Percentiles rank a stretch among this genome's conserved stretches.
Conservation (phyloP, 2,797 vertebrate species). For the Sebastes trivittatus region DNA sequence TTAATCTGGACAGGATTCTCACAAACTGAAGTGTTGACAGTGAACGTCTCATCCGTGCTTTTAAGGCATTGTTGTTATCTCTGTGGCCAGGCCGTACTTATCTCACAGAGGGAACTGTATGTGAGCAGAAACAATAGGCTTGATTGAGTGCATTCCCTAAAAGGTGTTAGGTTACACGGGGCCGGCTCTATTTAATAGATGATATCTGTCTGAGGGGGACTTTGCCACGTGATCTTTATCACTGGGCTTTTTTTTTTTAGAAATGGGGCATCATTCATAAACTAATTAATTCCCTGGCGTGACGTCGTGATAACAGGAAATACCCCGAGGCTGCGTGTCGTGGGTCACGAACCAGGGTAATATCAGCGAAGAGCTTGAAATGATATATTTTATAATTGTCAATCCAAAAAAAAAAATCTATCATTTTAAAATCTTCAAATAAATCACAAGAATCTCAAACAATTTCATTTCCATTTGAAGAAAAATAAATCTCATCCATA, state of each 20-base stretch:
- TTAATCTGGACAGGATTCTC: conserved; percentile 67
- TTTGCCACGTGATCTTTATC: conserved; percentile 74
- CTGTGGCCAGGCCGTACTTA: conserved; percentile 76
- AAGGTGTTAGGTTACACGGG: conserved; percentile 81
- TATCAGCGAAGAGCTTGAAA: not conserved
- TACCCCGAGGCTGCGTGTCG: not conserved
- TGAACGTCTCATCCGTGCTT: conserved; percentile 77
- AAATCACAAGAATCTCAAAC: not conserved
- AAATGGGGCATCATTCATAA: conserved; percentile 69
- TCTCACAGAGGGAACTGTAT: conserved; percentile 85
- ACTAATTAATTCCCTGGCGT: conserved; percentile 57
- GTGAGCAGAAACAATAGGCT: conserved; percentile 84
- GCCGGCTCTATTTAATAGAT: conserved; percentile 78
- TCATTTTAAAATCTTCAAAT: not conserved
- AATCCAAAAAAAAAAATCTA: no score
- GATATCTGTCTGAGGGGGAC: conserved; percentile 69
- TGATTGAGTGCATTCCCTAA: conserved; percentile 86
- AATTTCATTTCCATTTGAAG: conserved; percentile 51
- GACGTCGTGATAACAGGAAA: conserved; percentile 58
- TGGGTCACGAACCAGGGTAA: not conserved
- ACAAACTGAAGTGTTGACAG: conserved; percentile 73
- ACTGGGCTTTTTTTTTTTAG: conserved; percentile 22
- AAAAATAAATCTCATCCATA: conserved; percentile 34
- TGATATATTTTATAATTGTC: not conserved
- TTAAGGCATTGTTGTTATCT: conserved; percentile 83